These are phyloP conservation scores for Remorina albescens DNA, from an alignment of 2,797 vertebrate genomes.

Conservation along the genomic window DNA sequence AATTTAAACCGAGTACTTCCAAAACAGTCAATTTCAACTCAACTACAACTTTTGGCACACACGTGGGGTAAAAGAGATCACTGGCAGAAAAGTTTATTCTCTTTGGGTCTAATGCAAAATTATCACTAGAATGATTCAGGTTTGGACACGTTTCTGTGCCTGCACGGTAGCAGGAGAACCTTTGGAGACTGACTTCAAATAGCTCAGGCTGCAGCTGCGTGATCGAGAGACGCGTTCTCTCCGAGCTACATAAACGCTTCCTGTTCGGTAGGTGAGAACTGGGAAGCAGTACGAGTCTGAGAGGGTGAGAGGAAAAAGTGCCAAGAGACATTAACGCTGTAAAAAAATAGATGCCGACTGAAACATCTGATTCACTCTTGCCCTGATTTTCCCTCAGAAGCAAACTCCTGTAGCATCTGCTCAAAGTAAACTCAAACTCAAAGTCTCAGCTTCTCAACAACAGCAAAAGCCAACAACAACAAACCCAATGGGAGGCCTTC, in stretches of 20 bases:
- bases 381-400: constrained; percentile 14
- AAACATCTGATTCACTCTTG: constrained; percentile 3
- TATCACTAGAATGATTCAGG: neutral
- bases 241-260: constrained; percentile 65
- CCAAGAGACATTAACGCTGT: constrained; percentile 24
- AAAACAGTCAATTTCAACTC: constrained; percentile 5
- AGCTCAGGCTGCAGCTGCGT: constrained; percentile 58
- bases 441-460: neutral
- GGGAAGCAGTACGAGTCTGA: constrained; percentile 18
- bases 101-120: neutral
- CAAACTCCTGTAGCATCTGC: neutral
- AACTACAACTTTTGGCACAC: neutral
- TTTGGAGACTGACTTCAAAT: constrained; percentile 56
- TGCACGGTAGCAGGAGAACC: constrained; percentile 53
- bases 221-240: constrained; percentile 70
- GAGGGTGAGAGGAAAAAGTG: constrained; percentile 6
- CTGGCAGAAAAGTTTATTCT: neutral
- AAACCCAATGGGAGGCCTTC: neutral
- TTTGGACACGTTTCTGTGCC: constrained; percentile 15
- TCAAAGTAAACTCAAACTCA: neutral
- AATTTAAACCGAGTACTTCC: constrained; percentile 36
- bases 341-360: constrained; percentile 18
- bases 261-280: constrained; percentile 66
- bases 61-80: neutral
- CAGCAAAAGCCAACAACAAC: neutral